Percentiles rank a stretch among this genome's conserved stretches.
phyloP scores from a whole-genome alignment of 2,113 vertebrate genomes.

The Corvus cornix region DNA sequence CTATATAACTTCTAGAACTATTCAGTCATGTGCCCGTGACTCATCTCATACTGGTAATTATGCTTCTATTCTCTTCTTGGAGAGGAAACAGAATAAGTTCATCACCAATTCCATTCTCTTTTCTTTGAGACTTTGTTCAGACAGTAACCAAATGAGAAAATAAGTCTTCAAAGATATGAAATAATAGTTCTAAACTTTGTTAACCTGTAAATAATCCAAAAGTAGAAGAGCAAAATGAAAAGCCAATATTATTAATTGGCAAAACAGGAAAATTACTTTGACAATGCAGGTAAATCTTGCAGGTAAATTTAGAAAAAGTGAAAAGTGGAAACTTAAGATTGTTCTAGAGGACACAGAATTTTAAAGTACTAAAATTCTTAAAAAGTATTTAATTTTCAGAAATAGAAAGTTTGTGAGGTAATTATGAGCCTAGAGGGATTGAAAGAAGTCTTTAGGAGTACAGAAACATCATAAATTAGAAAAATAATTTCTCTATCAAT shows the following conservation, averaged over 20 bases:
- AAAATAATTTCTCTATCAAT: not conserved
- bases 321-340: not conserved
- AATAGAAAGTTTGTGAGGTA: not conserved
- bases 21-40: not conserved
- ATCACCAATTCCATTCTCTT: not conserved
- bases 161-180: not conserved
- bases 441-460: not conserved
- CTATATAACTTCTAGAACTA: not conserved
- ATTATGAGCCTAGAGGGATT: not conserved
- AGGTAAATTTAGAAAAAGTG: not conserved
- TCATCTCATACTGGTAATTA: not conserved
- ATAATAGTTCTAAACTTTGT: not conserved
- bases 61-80: not conserved
- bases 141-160: not conserved
- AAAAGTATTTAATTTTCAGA: not conserved
- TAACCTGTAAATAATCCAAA: not conserved
- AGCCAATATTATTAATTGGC: not conserved
- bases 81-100: not conserved
- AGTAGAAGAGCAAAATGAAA: not conserved
- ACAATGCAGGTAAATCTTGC: not conserved
- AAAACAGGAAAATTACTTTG: not conserved
- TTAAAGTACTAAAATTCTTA: not conserved
- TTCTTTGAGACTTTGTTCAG: not conserved
- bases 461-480: not conserved
- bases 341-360: not conserved